A percentile compares a stretch with the other conserved stretches of the same genome.
Conservation (phyloP, 2,888 invertebrate genomes). For the Parnassius smintheus region DNA sequence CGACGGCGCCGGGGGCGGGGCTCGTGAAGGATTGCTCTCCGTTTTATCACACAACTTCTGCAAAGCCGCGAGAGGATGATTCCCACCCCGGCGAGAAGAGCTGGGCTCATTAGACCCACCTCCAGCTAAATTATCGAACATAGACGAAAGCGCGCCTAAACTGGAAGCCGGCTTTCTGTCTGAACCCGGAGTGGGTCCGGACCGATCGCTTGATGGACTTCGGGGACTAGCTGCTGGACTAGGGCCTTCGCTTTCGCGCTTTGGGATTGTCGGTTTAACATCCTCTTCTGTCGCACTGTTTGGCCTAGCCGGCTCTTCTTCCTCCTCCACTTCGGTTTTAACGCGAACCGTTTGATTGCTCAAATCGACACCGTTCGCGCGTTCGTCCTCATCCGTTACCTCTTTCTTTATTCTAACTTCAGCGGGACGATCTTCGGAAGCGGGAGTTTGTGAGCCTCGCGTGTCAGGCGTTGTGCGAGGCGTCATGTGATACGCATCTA, state of each 20-base stretch:
- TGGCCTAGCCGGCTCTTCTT: conserved; percentile 77
- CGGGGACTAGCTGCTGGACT: conserved; percentile 83
- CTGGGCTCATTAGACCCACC: conserved; percentile 72
- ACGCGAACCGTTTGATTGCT: conserved; percentile 77
- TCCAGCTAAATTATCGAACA: conserved; percentile 93
- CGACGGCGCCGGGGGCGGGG: conserved; percentile 75
- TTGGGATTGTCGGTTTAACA: conserved; percentile 62
- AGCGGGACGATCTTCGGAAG: conserved; percentile 82
- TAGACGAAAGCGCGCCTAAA: conserved; percentile 91
- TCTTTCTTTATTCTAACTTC: conserved; percentile 82
- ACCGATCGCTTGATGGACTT: conserved; percentile 90
- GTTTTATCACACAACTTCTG: conserved; percentile 98
- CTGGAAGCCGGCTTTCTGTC: conserved; percentile 84
- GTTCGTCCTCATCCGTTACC: conserved; percentile 74
- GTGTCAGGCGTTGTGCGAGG: conserved; percentile 87
- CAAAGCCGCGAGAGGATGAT: conserved; percentile 95
- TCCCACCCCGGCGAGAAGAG: conserved; percentile 84
- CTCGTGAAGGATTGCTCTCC: conserved; percentile 86
- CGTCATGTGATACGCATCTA: conserved; percentile 84
- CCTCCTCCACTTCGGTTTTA: conserved; percentile 84
- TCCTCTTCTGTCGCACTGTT: conserved; percentile 64
- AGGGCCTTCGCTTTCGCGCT: conserved; percentile 79
- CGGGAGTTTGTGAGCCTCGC: conserved; percentile 81
- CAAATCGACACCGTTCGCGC: conserved; percentile 72
- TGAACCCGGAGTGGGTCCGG: conserved; percentile 86